Conservation (phyloP, 1,140 invertebrate species). For the Ips nitidus region DNA sequence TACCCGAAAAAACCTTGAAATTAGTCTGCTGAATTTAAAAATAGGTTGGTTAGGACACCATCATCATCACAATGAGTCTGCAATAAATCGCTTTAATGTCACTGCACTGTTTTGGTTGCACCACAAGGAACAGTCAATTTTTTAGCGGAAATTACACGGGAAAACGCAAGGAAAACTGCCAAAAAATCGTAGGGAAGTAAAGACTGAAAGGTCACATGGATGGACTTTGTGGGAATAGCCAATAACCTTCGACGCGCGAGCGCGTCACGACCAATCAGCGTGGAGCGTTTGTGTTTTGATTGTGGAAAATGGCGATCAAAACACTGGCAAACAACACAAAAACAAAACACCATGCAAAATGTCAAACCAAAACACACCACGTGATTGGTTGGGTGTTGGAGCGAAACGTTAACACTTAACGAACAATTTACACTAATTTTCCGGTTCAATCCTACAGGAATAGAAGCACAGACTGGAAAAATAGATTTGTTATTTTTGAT, state of each 20-base stretch:
- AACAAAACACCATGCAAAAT: not conserved
- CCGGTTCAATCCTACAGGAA: no score
- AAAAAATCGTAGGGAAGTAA: slow-evolving; percentile 19
- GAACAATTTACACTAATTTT: no score
- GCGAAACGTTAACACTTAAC: no score
- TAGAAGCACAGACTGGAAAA: no score
- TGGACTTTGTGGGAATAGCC: slow-evolving; percentile 23
- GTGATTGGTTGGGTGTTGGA: not conserved
- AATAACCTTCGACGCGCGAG: slow-evolving; percentile 12
- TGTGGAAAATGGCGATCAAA: slow-evolving; percentile 35
- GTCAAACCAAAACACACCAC: not conserved
- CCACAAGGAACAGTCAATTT: not conserved
- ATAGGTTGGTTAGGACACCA: slow-evolving; percentile 37
- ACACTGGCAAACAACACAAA: slow-evolving; percentile 15
- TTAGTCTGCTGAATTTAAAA: slow-evolving; percentile 27
- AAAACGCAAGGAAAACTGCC: slow-evolving; percentile 14
- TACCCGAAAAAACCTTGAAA: slow-evolving; percentile 36
- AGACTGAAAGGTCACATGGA: slow-evolving; percentile 33
- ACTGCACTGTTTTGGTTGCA: not conserved
- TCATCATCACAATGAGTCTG: slow-evolving; percentile 24
- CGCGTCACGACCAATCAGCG: slow-evolving; percentile 22
- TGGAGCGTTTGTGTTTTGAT: slow-evolving; percentile 12
- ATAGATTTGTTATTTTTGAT: no score
- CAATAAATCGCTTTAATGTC: slow-evolving; percentile 7
- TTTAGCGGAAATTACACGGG: slow-evolving; percentile 1